These are phyloP conservation scores for Pyrocoelia pectoralis DNA, from an alignment of 2,888 invertebrate genomes.

Conservation along the genomic window DNA sequence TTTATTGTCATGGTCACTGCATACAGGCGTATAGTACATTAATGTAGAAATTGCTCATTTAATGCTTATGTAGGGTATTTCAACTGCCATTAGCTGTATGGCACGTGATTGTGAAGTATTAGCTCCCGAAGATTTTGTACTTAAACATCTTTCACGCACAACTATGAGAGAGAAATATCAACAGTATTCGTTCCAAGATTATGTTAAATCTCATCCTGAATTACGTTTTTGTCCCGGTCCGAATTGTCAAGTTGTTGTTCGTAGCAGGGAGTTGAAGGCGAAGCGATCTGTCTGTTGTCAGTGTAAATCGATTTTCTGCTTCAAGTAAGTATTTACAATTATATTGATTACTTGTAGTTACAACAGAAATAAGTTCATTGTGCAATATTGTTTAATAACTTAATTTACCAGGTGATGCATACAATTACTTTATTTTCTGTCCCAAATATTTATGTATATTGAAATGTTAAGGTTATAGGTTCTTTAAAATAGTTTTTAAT, in stretches of 20 bases:
- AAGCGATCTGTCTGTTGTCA: slow-evolving; percentile 88
- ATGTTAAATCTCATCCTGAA: slow-evolving; percentile 92
- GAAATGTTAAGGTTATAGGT: too few relatives aligned
- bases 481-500: too few relatives aligned
- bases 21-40: too few relatives aligned
- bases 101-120: slow-evolving; percentile 91
- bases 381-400: too few relatives aligned
- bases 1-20: too few relatives aligned
- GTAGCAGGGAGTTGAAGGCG: slow-evolving; percentile 81
- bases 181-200: slow-evolving; percentile 94
- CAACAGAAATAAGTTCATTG: too few relatives aligned
- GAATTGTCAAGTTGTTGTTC: slow-evolving; percentile 91
- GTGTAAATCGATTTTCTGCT: slow-evolving; percentile 93
- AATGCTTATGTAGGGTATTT: slow-evolving; percentile 65
- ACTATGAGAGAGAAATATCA: slow-evolving; percentile 91
- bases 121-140: slow-evolving; percentile 96
- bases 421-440: too few relatives aligned
- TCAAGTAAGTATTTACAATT: slow-evolving; percentile 52
- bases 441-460: too few relatives aligned
- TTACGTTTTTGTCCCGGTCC: slow-evolving; percentile 95
- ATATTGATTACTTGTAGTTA: slow-evolving; percentile 10
- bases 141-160: slow-evolving; percentile 84
- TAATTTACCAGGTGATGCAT: too few relatives aligned
- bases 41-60: background rate
- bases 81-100: slow-evolving; percentile 96